Base-by-base conservation (phyloP, 2,888 invertebrate species). In the Diarsia rubi region DNA sequence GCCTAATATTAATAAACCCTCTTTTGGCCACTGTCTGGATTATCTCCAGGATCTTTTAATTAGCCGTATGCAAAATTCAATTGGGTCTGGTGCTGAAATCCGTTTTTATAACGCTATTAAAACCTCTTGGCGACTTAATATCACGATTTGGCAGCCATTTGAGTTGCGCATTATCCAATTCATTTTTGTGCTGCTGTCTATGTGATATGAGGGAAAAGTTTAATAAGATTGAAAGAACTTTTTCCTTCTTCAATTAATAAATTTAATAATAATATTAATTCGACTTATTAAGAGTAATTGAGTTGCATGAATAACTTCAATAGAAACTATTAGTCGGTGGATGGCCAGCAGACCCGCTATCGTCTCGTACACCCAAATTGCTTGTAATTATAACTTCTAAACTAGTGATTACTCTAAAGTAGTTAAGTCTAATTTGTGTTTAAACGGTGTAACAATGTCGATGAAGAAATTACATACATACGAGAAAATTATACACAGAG, bases 371-470 rank as follows among this genome's bases (percentile, higher is more conserved):
- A 42, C 69, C 64, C 86, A 84, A 86, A 84, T 84, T 74, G 69
- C 83, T 69, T 69, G 67, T 80, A 72, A 84, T 86, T 84, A 84
- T 84, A 84, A 86, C 84, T 86, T 79, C 37, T 69, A 57, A 84
- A 86, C 81, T 79, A 72, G 73, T 71, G 69, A 86, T 86, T 79
- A 86, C 60, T 69, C 76, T 69, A 79, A 83, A 83, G 75, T 75
- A 83, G 67, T 83, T 83, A 75, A 83, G 70, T 67, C 73, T 84
- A 86, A 84, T 84, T 84, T 84, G 81, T 86, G 84, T 79, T 86
- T 73, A 83, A 83, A 69, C 73, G 64, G 72, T 62, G 45, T 84
- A 62, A 79, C 84, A 75, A 71, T 80, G 75, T 71, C 73, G 84
- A 83, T 76, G 63, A 54, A 75, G 73, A 77, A 74, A 78, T 85